These are phyloP conservation scores for Pelusios castaneus DNA, from an alignment of 2,113 vertebrate genomes.

Conservation along the genomic window DNA sequence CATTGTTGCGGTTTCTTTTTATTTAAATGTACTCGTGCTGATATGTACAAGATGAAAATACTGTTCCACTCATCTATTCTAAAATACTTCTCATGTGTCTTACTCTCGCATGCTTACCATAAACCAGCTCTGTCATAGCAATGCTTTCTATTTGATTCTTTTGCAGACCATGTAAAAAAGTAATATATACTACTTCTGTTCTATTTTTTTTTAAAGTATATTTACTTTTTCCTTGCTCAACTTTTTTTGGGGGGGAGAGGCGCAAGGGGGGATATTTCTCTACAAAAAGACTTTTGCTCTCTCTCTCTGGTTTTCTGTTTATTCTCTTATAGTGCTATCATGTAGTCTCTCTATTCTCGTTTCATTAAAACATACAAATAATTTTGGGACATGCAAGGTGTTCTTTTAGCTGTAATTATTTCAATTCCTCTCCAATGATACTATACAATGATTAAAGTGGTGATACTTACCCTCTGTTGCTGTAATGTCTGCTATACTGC, in stretches of 20 bases:
- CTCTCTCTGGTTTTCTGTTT: background rate
- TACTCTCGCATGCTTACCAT: background rate
- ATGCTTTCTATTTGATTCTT: background rate
- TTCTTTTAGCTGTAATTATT: background rate
- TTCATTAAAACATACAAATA: background rate
- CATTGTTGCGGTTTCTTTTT: background rate
- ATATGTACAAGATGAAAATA: background rate
- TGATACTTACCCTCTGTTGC: background rate
- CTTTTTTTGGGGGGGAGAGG: no score
- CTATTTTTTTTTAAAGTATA: no score
- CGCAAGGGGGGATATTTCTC: background rate
- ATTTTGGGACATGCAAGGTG: background rate
- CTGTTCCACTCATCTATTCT: background rate
- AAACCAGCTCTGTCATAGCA: background rate
- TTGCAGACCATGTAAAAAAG: background rate
- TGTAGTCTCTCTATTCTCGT: background rate
- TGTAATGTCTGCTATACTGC: background rate
- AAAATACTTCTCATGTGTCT: background rate
- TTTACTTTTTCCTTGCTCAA: background rate
- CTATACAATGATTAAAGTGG: background rate
- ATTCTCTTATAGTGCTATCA: background rate
- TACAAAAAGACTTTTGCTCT: accelerated
- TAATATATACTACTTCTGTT: background rate
- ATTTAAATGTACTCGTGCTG: background rate
- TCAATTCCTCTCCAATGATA: background rate